These are phyloP conservation scores for Hermaeophaga mercurialis DNA, from an alignment of 2,888 invertebrate species.

Conservation along the genomic window DNA sequence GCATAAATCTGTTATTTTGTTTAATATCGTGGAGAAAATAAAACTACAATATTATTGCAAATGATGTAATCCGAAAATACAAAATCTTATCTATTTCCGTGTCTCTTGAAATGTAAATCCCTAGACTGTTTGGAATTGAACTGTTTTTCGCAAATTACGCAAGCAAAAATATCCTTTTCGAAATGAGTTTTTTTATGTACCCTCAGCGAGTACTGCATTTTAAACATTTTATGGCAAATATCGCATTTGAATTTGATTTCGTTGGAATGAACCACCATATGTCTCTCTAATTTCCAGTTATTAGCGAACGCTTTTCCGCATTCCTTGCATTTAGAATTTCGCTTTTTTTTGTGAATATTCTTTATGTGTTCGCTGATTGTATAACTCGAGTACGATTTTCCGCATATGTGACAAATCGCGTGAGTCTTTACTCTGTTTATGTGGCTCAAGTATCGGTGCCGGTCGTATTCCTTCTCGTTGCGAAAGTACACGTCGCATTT, in stretches of 20 bases:
- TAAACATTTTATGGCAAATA: conserved; percentile 55
- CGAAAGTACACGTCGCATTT: conserved; percentile 10
- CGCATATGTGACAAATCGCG: conserved; percentile 41
- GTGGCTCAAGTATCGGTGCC: conserved; percentile 12
- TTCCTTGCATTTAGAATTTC: conserved; percentile 28
- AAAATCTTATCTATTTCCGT: neutral
- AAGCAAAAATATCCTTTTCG: conserved; percentile 60
- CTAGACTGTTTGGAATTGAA: conserved; percentile 55
- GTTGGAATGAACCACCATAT: conserved; percentile 28
- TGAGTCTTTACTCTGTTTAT: conserved; percentile 6
- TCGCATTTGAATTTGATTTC: neutral
- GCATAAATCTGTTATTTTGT: no score
- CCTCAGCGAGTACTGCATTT: conserved; percentile 56
- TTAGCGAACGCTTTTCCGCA: conserved; percentile 34
- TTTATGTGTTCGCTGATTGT: conserved; percentile 27
- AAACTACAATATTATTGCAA: no score
- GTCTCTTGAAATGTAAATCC: conserved; percentile 32
- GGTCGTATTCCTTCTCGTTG: conserved; percentile 16
- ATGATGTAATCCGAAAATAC: no score
- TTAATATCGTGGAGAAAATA: no score
- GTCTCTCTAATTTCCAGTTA: conserved; percentile 17
- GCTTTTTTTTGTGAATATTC: conserved; percentile 28
- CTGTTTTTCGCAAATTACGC: conserved; percentile 62
- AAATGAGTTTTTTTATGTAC: conserved; percentile 57
- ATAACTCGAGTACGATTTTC: conserved; percentile 28